Evolutionary conservation across 2,888 invertebrate species (phyloP), one percentile per base, ranked within the genome.

Genomic region (Pyrrhia umbra): DNA sequence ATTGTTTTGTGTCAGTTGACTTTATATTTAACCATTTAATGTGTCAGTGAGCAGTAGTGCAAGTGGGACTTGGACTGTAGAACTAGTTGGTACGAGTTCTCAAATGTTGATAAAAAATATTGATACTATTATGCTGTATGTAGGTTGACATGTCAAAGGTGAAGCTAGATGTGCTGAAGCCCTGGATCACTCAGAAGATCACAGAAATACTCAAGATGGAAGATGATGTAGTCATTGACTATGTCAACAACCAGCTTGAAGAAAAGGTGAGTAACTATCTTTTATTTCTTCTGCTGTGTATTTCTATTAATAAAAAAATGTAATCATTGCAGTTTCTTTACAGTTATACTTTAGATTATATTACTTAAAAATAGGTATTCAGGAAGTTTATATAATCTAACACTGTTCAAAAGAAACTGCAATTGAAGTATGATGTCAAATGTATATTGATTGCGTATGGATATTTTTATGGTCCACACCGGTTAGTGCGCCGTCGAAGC

Each of bases 201-300:
- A 99, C 99, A 2, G 98, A 99, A 88, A 97, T 99, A 66, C 96
- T 99, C 57, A 98, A 98, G 83, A 98, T 99, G 92, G 99, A 99
- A 94, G 99, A 99, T 91, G 99, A 99, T 93, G 99, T 99, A 40
- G 97, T 99, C 78, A 98, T 99, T 75, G 99, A 99, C 92, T 99
- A 99, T 96, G 99, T 99, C 79, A 98, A 99, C 95, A 99, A 99
- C 94, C 99, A 99, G 93, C 96, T 99, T 61, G 99, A 99, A 91
- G 97, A 98, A 90, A 98, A 98, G 96, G 98, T 98, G 96, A 89
- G 82, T 91, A 85, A 75, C 58, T 80, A 78, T 77, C 68, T 77
- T 75, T 74, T 71, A 61, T 79, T 75, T 73, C 57, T 60, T 78
- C 52, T 75, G 52, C 60, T 69, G 68, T 68, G 82, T 81, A 85